Percentiles rank a stretch among this genome's conserved stretches.
Conservation (phyloP, 2,113 vertebrate genomes). For the Corvus hawaiiensis region DNA sequence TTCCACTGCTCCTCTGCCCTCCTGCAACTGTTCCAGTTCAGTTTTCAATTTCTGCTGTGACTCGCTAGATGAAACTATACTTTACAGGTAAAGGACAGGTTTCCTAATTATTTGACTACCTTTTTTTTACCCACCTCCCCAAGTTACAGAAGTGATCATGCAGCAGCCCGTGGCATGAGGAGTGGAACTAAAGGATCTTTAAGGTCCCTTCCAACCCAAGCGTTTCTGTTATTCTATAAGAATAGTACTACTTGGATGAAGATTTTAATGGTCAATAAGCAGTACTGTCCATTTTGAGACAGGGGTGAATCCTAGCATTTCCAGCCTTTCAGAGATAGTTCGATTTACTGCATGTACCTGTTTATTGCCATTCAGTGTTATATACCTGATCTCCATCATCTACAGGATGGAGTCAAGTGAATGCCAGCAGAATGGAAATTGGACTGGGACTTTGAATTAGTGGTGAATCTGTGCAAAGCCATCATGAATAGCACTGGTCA, state of each 20-base stretch:
- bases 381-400: background rate
- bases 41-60: rapidly evolving
- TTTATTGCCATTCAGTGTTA: background rate
- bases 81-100: background rate
- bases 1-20: background rate
- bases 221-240: background rate
- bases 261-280: background rate
- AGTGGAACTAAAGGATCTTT: background rate
- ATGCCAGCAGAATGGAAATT: background rate
- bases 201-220: background rate
- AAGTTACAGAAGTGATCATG: background rate
- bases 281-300: background rate
- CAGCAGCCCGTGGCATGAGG: background rate
- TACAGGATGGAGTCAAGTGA: background rate
- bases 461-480: background rate
- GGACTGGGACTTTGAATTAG: background rate
- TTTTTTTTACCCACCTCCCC: background rate
- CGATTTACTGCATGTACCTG: background rate
- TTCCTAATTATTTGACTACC: background rate
- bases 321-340: background rate
- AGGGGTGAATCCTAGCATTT: background rate
- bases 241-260: background rate
- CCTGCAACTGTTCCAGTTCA: background rate
- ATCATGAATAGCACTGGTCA: background rate
- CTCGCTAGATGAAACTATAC: background rate